A percentile compares a stretch with the other conserved stretches of the same genome.
Evolutionary conservation across 2,888 invertebrate species (phyloP).

Genomic region (Gastrophysa polygoni): DNA sequence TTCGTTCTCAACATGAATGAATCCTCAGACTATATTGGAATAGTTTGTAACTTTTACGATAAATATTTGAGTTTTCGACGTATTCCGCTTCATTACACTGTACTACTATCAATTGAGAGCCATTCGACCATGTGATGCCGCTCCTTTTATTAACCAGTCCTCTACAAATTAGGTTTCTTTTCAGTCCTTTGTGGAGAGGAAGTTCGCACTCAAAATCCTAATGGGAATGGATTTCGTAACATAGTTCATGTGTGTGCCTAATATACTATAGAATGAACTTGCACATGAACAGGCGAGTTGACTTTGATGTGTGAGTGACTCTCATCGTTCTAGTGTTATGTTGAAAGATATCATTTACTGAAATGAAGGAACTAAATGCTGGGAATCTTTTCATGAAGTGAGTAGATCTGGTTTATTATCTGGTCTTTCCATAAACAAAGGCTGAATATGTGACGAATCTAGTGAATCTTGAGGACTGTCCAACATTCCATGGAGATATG

Average conservation of each 20-base stretch:
- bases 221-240: neutral
- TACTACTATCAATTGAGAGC: neutral
- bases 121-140: constrained; percentile 15
- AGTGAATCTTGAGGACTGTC: no score
- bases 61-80: no score
- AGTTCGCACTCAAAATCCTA: neutral
- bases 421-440: no score
- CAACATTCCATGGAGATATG: no score
- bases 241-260: neutral
- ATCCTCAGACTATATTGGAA: no score
- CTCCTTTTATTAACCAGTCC: constrained; percentile 16
- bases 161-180: constrained; percentile 9
- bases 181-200: constrained; percentile 9
- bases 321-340: neutral
- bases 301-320: no score
- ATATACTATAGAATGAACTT: no score
- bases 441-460: no score
- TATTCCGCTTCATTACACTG: neutral
- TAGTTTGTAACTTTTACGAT: no score
- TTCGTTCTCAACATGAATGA: no score
- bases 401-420: no score
- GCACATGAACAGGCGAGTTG: no score
- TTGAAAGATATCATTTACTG: neutral
- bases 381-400: constrained; percentile 21
- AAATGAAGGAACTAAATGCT: constrained; percentile 29